phyloP scores from a whole-genome alignment of 2,797 vertebrate species.

The Ammospiza maritima region DNA sequence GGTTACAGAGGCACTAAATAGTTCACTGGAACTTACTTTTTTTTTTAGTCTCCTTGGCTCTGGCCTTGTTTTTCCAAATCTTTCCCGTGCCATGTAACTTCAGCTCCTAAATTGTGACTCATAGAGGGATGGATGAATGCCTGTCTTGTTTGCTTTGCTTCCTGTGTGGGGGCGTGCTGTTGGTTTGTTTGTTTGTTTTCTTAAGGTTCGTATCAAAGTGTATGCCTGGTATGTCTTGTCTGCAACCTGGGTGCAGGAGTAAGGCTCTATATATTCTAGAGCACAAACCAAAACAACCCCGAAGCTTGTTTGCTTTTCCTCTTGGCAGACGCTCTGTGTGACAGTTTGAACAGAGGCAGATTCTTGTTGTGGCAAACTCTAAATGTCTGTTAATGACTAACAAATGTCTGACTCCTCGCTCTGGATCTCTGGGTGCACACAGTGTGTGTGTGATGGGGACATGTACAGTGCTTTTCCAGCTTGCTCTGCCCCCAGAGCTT shows the following conservation, averaged over 20 bases:
- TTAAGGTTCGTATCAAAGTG: neutral
- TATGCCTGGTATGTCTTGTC: neutral
- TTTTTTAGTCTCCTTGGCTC: neutral
- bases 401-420: neutral
- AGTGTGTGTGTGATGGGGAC: neutral
- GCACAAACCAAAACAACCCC: neutral
- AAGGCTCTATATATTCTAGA: neutral
- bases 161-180: neutral
- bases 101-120: neutral
- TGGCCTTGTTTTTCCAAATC: neutral
- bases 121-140: neutral
- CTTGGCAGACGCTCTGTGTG: neutral
- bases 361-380: neutral
- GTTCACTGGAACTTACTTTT: accelerated
- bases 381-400: neutral
- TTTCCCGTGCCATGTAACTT: neutral
- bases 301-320: neutral
- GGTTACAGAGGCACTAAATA: neutral
- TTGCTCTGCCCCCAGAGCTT: neutral
- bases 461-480: neutral
- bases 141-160: conserved; percentile 10
- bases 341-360: neutral
- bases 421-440: neutral
- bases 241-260: neutral
- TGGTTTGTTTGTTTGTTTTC: neutral